Conservation (phyloP, 2,113 vertebrate genomes). For the Poeciliopsis prolifica region DNA sequence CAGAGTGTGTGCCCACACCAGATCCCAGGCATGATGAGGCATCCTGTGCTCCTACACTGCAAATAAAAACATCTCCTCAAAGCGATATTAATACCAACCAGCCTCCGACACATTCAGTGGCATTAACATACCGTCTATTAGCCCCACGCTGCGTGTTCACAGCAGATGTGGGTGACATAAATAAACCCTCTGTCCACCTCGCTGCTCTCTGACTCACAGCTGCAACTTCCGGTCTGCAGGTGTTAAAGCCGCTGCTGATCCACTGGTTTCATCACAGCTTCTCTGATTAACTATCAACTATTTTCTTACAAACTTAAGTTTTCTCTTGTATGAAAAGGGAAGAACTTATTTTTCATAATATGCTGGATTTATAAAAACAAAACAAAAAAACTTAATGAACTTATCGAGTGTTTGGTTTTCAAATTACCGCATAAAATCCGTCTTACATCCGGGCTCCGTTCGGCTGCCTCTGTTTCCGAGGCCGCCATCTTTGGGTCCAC, state of each 20-base stretch:
- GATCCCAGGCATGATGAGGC: not conserved
- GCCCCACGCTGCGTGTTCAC: constrained; percentile 12
- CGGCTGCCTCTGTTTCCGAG: too few relatives aligned
- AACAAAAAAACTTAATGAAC: too few relatives aligned
- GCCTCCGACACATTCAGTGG: constrained; percentile 11
- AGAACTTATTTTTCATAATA: too few relatives aligned
- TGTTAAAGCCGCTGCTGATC: constrained; percentile 26
- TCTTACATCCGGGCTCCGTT: too few relatives aligned
- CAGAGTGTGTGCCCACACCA: not conserved
- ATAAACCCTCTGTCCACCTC: constrained; percentile 46
- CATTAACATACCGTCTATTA: constrained; percentile 19
- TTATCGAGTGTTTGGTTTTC: too few relatives aligned
- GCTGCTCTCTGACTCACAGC: constrained; percentile 39
- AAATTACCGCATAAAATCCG: too few relatives aligned
- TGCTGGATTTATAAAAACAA: too few relatives aligned
- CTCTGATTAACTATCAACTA: constrained; percentile 17
- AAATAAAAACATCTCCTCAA: constrained; percentile 5
- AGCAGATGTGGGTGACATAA: constrained; percentile 30
- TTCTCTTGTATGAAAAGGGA: too few relatives aligned
- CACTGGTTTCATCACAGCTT: constrained; percentile 17
- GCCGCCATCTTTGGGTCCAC: too few relatives aligned
- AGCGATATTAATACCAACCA: constrained; percentile 15
- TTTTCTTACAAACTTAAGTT: too few relatives aligned
- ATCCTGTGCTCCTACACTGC: not conserved
- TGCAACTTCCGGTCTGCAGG: constrained; percentile 26